Evolutionary conservation across 2,797 vertebrate species (phyloP).

Genomic region (Crax fasciolata): DNA sequence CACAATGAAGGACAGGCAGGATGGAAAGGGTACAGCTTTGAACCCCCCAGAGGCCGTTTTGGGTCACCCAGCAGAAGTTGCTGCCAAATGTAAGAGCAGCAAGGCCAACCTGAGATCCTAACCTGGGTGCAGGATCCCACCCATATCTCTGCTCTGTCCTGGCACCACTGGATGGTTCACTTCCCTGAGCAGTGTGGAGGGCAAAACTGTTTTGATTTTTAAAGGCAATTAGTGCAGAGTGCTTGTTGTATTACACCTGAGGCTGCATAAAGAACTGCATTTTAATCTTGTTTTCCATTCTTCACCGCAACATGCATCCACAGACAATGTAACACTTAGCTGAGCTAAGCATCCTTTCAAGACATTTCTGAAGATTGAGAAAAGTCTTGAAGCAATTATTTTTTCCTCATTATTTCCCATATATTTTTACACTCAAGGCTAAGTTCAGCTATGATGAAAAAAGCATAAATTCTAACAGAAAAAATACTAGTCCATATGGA

Average conservation of each 20-base stretch:
- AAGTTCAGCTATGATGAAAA: neutral
- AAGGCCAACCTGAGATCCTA: neutral
- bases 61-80: neutral
- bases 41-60: neutral
- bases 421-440: neutral
- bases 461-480: neutral
- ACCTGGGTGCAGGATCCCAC: fast-evolving
- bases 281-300: neutral
- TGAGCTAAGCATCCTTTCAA: neutral
- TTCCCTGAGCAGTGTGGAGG: neutral
- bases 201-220: neutral
- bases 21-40: fast-evolving
- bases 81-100: neutral
- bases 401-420: neutral
- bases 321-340: neutral
- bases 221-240: neutral
- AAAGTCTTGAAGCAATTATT: neutral
- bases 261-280: neutral
- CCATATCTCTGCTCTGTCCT: neutral
- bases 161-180: neutral
- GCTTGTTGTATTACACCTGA: neutral
- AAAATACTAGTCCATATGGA: neutral
- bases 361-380: neutral
- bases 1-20: neutral
- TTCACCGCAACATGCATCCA: fast-evolving